Evolutionary conservation across 2,888 invertebrate species (phyloP).

Genomic region (Rotaria sp.): DNA sequence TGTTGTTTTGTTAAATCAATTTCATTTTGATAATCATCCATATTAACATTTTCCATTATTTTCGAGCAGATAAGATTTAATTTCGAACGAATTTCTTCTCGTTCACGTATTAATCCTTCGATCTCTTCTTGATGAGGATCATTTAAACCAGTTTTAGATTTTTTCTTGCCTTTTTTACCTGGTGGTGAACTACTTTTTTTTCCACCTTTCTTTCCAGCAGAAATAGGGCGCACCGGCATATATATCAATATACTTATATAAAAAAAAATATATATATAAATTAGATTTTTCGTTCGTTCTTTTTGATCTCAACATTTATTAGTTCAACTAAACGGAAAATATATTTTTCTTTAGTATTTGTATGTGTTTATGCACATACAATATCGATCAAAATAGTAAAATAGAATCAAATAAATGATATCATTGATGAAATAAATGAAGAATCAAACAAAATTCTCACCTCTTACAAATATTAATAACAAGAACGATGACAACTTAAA

Average conservation of each 20-base stretch:
- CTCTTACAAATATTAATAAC: not conserved
- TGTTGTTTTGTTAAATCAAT: not conserved
- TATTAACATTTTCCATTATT: conserved; percentile 1
- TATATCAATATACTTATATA: not conserved
- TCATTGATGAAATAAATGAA: not conserved
- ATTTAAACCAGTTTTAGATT: not conserved
- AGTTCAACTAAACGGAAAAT: not conserved
- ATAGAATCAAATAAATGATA: not conserved
- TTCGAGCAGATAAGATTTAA: not conserved
- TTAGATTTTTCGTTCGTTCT: not conserved
- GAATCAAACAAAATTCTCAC: not conserved
- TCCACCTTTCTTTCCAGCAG: not conserved
- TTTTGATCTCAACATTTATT: not conserved
- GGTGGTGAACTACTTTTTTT: not conserved
- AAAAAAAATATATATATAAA: not conserved
- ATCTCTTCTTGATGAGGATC: not conserved
- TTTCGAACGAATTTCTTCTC: conserved; percentile 1
- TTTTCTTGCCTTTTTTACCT: not conserved
- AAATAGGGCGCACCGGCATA: not conserved
- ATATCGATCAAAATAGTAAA: not conserved
- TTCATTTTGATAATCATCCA: not conserved
- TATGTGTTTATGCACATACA: not conserved
- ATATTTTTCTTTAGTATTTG: no score
- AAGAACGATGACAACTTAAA: not conserved
- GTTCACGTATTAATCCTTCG: not conserved